Percentiles rank a stretch among this genome's conserved stretches.
phyloP scores from a whole-genome alignment of 2,113 vertebrate species.

The Sander lucioperca region DNA sequence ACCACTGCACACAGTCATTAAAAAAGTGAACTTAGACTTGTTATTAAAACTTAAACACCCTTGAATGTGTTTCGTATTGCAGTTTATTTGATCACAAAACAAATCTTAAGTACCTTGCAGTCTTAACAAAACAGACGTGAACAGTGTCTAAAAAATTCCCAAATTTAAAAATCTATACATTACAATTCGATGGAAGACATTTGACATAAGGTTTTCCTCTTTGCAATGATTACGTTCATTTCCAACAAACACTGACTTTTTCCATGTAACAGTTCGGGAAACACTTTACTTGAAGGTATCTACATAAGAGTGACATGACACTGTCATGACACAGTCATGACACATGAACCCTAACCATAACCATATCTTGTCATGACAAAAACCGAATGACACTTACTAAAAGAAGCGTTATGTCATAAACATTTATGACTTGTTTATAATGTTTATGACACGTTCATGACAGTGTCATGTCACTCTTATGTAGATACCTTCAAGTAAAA shows the following conservation, averaged over 20 bases:
- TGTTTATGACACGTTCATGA: too few relatives aligned
- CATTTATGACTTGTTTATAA: too few relatives aligned
- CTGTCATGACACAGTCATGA: too few relatives aligned
- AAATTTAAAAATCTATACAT: constrained; percentile 39
- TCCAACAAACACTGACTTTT: constrained; percentile 4
- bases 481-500: too few relatives aligned
- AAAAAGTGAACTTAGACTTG: not conserved
- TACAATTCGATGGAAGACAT: not conserved
- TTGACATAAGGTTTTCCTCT: constrained; percentile 8
- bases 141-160: constrained; percentile 5
- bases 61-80: not conserved
- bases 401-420: too few relatives aligned
- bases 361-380: too few relatives aligned
- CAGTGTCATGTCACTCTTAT: too few relatives aligned
- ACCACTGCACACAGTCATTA: not conserved
- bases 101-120: constrained; percentile 54
- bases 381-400: too few relatives aligned
- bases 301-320: too few relatives aligned
- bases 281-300: too few relatives aligned
- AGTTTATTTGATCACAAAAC: constrained; percentile 60
- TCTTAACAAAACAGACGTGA: constrained; percentile 36
- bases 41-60: not conserved
- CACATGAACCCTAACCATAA: too few relatives aligned
- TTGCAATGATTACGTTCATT: constrained; percentile 5
- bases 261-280: constrained; percentile 11